Conservation (phyloP, 1,140 invertebrate species). For the Apocrypta bakeri region DNA sequence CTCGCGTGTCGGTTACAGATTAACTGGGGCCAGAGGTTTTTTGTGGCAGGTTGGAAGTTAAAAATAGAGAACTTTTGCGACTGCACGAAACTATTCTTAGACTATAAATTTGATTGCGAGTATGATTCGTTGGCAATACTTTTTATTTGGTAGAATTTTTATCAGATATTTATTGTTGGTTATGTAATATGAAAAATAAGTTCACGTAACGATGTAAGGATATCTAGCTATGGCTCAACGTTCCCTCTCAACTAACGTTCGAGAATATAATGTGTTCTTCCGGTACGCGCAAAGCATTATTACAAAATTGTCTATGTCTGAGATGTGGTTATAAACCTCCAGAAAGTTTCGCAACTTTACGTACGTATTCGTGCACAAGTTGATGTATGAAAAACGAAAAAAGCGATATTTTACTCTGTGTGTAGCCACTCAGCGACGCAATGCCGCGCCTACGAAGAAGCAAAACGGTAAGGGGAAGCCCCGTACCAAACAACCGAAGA, state of each 20-base stretch:
- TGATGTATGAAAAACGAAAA: neutral
- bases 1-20: neutral
- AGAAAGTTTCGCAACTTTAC: neutral
- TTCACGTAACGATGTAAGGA: too few relatives aligned
- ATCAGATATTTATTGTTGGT: too few relatives aligned
- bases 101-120: neutral
- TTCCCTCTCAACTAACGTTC: too few relatives aligned
- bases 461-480: conserved; percentile 80
- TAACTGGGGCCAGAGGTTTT: neutral
- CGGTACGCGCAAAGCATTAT: neutral
- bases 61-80: neutral
- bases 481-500: conserved; percentile 87
- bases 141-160: too few relatives aligned
- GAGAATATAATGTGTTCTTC: too few relatives aligned
- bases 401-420: conserved; percentile 12
- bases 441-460: conserved; percentile 83
- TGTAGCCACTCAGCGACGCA: conserved; percentile 78
- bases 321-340: neutral
- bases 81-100: neutral
- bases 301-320: too few relatives aligned
- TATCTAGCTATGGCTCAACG: too few relatives aligned
- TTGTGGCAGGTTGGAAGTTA: neutral
- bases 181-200: too few relatives aligned
- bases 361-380: too few relatives aligned
- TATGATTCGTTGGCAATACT: too few relatives aligned